phyloP scores from a whole-genome alignment of 2,797 vertebrate species.

The Hydrolagus colliei region DNA sequence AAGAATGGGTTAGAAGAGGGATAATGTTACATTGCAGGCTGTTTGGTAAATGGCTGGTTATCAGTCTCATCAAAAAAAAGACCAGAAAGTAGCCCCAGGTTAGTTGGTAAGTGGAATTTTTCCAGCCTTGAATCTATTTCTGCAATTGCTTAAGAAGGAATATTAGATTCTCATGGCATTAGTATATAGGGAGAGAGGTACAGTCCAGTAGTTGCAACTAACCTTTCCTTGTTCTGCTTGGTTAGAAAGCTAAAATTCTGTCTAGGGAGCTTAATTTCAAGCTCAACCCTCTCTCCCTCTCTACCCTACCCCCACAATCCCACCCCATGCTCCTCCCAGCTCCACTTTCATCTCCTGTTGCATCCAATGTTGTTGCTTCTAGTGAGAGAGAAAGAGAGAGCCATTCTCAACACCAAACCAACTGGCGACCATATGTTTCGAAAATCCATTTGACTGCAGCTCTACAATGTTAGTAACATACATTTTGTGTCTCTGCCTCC shows the following conservation, averaged over 20 bases:
- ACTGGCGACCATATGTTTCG: no score
- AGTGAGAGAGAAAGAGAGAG: neutral
- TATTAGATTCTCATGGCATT: neutral
- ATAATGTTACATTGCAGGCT: conserved; percentile 16
- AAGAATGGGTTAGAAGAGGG: neutral
- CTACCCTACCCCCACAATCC: no score
- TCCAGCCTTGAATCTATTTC: neutral
- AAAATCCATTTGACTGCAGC: no score
- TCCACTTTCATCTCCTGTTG: neutral
- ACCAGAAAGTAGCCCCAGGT: conserved; percentile 11
- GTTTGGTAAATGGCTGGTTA: neutral
- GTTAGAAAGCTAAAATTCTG: neutral
- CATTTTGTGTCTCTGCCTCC: no score
- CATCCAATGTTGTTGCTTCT: neutral
- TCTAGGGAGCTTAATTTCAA: no score
- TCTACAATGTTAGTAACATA: no score
- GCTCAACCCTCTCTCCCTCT: neutral
- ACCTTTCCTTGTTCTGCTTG: neutral
- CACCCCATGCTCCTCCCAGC: neutral
- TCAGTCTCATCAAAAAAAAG: no score
- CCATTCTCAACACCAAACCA: no score
- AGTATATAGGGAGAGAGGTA: neutral
- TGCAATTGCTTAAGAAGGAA: neutral
- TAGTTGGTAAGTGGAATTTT: conserved; percentile 14
- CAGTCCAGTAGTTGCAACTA: neutral